Conservation (phyloP, 1,140 invertebrate genomes). For the Mylabris phalerata region DNA sequence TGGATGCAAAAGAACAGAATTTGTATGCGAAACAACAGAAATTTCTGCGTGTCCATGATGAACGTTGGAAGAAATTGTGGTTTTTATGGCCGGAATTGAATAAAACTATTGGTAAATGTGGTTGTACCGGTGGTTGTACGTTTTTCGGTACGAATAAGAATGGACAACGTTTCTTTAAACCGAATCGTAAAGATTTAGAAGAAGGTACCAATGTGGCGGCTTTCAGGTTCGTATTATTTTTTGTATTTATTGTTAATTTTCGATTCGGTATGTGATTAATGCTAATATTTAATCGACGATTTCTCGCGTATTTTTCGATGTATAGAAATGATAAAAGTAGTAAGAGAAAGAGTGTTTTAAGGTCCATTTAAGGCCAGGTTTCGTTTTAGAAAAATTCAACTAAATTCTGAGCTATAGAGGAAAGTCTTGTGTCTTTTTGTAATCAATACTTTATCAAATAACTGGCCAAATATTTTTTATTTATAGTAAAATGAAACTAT, state of each 20-base stretch:
- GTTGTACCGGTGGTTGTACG: conserved; percentile 87
- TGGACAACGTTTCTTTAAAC: conserved; percentile 81
- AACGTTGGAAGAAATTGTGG: conserved; percentile 81
- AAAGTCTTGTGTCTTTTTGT: no score
- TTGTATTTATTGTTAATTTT: not conserved
- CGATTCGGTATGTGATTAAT: no score
- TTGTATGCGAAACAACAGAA: conserved; percentile 70
- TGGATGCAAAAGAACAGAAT: conserved; percentile 66
- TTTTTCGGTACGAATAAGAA: conserved; percentile 91
- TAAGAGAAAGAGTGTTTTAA: no score
- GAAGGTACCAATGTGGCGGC: conserved; percentile 78
- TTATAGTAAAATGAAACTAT: no score
- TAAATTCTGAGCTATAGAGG: no score
- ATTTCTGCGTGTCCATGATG: conserved; percentile 85
- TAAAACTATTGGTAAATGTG: conserved; percentile 68
- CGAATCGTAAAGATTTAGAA: conserved; percentile 66
- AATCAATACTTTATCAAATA: no score
- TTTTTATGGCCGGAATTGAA: conserved; percentile 77
- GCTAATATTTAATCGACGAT: no score
- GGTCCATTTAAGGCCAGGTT: no score
- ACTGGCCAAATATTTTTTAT: no score
- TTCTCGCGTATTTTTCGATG: no score
- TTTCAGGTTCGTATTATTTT: conserved; percentile 49
- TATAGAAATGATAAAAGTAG: no score
- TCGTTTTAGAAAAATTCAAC: no score